Percentiles rank a stretch among this genome's conserved stretches.
Evolutionary conservation across 2,888 invertebrate genomes (phyloP).

Genomic region (Fragum sueziense): DNA sequence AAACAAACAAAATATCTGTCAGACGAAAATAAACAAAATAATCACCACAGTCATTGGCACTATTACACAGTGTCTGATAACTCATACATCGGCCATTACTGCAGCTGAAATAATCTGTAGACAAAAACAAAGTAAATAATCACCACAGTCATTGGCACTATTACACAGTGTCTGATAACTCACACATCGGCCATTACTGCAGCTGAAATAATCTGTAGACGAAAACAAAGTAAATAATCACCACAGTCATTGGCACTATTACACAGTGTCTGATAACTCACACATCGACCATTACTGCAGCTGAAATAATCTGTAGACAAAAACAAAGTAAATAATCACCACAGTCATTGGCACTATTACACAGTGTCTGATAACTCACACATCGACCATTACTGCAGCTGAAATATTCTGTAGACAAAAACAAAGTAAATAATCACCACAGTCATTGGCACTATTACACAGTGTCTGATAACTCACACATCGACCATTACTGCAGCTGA

Average conservation of each 20-base stretch:
- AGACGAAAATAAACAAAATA: too few species aligned
- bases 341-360: constrained; percentile 69
- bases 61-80: constrained; percentile 59
- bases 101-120: constrained; percentile 68
- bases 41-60: constrained; percentile 70
- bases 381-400: constrained; percentile 68
- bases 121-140: too few species aligned
- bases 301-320: constrained; percentile 62
- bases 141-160: constrained; percentile 68
- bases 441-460: constrained; percentile 68
- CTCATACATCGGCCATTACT: constrained; percentile 67
- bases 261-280: constrained; percentile 60
- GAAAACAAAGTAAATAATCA: too few species aligned
- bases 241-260: constrained; percentile 69
- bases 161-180: constrained; percentile 61
- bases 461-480: constrained; percentile 62
- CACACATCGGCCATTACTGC: constrained; percentile 67
- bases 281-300: constrained; percentile 68
- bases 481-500: constrained; percentile 64
- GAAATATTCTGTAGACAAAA: constrained; percentile 61
- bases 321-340: too few species aligned
- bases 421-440: too few species aligned
- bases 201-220: constrained; percentile 65
- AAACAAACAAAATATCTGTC: too few species aligned
- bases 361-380: constrained; percentile 58